These are phyloP conservation scores for Sparus aurata DNA, from an alignment of 2,797 vertebrate genomes.

Conservation along the genomic window DNA sequence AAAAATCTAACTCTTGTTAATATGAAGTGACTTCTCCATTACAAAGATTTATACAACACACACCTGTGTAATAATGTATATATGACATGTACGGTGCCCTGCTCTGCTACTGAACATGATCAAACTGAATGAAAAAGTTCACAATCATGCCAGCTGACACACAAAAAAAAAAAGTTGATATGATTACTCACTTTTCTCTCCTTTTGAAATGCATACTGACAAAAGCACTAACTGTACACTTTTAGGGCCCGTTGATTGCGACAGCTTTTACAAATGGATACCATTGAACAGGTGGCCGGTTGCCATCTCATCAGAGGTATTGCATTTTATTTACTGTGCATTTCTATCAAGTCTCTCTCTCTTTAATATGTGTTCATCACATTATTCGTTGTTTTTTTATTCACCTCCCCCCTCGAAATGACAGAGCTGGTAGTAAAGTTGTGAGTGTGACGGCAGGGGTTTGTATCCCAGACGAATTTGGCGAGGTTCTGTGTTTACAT, in stretches of 20 bases:
- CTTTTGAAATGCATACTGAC: constrained; percentile 91
- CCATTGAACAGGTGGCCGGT: constrained; percentile 98
- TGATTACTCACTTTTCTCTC: constrained; percentile 82
- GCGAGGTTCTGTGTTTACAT: constrained; percentile 5
- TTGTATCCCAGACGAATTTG: constrained; percentile 22
- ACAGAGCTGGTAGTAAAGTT: constrained; percentile 68
- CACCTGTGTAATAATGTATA: constrained; percentile 28
- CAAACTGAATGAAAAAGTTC: constrained; percentile 74
- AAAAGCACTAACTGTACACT: constrained; percentile 95
- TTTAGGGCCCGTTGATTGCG: constrained; percentile 99
- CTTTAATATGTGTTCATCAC: constrained; percentile 68
- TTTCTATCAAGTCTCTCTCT: constrained; percentile 66
- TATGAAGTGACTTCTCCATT: constrained; percentile 42
- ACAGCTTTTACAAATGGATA: constrained; percentile 99
- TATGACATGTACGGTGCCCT: constrained; percentile 43
- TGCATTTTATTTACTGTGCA: constrained; percentile 90
- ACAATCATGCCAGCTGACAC: constrained; percentile 87
- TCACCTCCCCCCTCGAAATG: constrained; percentile 51
- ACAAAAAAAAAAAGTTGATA: constrained; percentile 62
- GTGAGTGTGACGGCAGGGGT: constrained; percentile 46
- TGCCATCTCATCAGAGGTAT: constrained; percentile 98
- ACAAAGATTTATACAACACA: constrained; percentile 17
- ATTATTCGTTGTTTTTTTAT: constrained; percentile 53
- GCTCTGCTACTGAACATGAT: constrained; percentile 59
- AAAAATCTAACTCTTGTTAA: constrained; percentile 45